phyloP scores from a whole-genome alignment of 2,797 vertebrate genomes.

The Poeciliopsis infans region DNA sequence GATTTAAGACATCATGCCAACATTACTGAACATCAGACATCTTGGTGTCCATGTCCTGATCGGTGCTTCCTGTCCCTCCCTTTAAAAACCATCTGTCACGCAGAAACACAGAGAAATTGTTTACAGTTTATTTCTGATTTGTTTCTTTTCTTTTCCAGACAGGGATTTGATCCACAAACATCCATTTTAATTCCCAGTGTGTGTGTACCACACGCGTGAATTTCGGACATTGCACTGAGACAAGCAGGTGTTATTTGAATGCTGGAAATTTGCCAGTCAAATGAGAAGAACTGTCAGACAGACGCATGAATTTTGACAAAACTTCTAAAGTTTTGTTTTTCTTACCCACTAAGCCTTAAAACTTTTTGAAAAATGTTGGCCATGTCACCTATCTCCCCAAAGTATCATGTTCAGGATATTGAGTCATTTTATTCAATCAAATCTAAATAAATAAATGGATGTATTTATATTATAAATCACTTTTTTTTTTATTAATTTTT shows the following conservation, averaged over 20 bases:
- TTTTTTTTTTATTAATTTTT: too few species aligned
- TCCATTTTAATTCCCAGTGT: not conserved
- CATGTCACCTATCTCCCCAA: too few species aligned
- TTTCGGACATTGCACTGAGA: not conserved
- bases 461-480: too few species aligned
- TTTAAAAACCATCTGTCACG: not conserved
- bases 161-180: not conserved
- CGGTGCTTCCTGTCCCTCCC: not conserved
- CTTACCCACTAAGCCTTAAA: not conserved
- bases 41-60: not conserved
- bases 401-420: too few species aligned
- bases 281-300: slow-evolving; percentile 23
- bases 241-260: slow-evolving; percentile 34
- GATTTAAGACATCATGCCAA: not conserved
- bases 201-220: not conserved
- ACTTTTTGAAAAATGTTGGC: too few species aligned
- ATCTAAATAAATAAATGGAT: too few species aligned
- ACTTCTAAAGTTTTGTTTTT: not conserved
- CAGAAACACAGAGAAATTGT: not conserved
- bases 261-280: slow-evolving; percentile 40
- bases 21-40: not conserved
- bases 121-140: not conserved
- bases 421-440: too few species aligned
- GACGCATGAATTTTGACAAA: not conserved
- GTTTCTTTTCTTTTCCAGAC: not conserved